Evolutionary conservation across 1,140 invertebrate species (phyloP), one percentile per base, ranked within the genome.

Genomic region (Scylla paramamosain): DNA sequence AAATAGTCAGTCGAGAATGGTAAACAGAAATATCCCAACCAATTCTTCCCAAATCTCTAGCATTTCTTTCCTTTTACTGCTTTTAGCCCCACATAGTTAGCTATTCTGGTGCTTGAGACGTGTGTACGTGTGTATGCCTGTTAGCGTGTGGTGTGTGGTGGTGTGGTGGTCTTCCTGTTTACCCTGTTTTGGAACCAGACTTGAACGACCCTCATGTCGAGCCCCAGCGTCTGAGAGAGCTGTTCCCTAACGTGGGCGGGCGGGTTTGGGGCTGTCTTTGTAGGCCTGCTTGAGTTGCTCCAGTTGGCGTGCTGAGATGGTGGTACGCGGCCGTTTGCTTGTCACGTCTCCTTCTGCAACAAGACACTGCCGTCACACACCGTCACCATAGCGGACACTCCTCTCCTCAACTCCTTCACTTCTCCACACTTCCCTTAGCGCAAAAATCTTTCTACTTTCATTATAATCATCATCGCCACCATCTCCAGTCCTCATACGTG

Each of bases 191-290:
- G 98, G 97, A 99, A 99, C 99, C 99, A 99, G 67, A 99, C 99
- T 98, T 99, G 99, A 87, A 99, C 99, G 25, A 99, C 99, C 93
- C 99, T 97, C 99, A 99, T 99, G 97, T 99, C 99, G 83, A 99
- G 97, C 0, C 99, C 99, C 0, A 99, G 99, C 97, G 99, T 99
- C 96, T 99, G 98, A 91, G 99, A 99, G 12, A 99, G 98, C 97
- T 99, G 99, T 97, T 99, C 99, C 91, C 99, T 97, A 32, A 99
- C 99, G 97, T 99, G 99, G 99, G 96, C 99, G 97, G 10, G 99
- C 99, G 82, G 99, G 99, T 97, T 99, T 99, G 10, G 99, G 99
- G 97, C 99, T 99, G 97, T 99, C 99, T 97, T 99, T 99, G 97
- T 99, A 99, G 7, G 99, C 99, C 96, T 98, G 98, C 97, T 99